Evolutionary conservation across 2,888 invertebrate species (phyloP).

Genomic region (Agrochola lychnidis): DNA sequence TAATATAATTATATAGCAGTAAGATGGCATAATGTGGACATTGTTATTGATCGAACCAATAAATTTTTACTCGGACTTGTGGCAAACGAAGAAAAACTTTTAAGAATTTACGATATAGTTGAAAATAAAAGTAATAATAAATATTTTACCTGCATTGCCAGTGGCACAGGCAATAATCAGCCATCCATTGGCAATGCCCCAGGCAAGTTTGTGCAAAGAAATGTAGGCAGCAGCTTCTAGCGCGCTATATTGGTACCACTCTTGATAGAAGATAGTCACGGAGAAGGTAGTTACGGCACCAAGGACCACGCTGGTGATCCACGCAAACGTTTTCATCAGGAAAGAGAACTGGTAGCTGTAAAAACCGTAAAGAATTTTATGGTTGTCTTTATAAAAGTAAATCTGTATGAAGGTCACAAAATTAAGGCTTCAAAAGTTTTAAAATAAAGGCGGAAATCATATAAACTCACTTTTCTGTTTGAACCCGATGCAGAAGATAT

Average conservation of each 20-base stretch:
- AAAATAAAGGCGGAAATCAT: neutral
- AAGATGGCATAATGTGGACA: neutral
- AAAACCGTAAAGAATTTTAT: neutral
- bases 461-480: conserved; percentile 90
- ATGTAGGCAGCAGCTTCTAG: conserved; percentile 92
- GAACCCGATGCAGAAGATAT: conserved; percentile 92
- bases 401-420: neutral
- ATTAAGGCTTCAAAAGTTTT: neutral
- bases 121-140: neutral
- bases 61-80: neutral
- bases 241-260: conserved; percentile 90
- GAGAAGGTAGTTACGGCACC: conserved; percentile 91
- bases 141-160: conserved; percentile 91
- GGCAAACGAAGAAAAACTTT: neutral
- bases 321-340: conserved; percentile 78
- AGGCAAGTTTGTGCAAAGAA: conserved; percentile 92
- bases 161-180: conserved; percentile 92
- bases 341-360: conserved; percentile 82
- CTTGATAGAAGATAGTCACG: conserved; percentile 92
- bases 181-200: conserved; percentile 93
- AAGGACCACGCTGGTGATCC: conserved; percentile 82
- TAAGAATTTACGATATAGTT: neutral
- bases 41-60: neutral
- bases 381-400: neutral
- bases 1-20: neutral